These are phyloP conservation scores for Pediacus dermestoides DNA, from an alignment of 2,888 invertebrate genomes.

Conservation along the genomic window DNA sequence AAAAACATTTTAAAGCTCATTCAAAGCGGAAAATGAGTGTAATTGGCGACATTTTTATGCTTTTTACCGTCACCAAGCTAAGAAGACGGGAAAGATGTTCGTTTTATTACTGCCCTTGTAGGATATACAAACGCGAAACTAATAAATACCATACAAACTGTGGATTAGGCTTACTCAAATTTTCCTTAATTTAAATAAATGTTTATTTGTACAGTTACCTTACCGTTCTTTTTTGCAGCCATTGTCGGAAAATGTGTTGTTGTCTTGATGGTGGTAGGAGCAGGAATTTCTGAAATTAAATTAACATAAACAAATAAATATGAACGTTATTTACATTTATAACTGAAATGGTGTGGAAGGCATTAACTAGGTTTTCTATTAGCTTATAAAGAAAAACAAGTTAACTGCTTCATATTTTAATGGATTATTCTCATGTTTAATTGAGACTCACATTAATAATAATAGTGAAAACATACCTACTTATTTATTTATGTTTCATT, in stretches of 20 bases:
- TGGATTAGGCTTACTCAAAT: constrained; percentile 15
- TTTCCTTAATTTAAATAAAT: constrained; percentile 19
- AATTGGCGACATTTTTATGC: constrained; percentile 32
- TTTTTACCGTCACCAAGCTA: constrained; percentile 16
- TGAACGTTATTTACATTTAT: too few species aligned
- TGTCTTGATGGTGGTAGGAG: constrained; percentile 72
- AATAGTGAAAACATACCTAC: too few species aligned
- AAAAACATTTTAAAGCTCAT: constrained; percentile 30
- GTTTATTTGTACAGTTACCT: constrained; percentile 25
- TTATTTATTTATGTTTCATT: too few species aligned
- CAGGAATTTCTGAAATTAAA: constrained; percentile 71
- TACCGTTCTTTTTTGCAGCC: constrained; percentile 65
- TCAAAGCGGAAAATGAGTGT: constrained; percentile 28
- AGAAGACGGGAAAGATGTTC: constrained; percentile 11
- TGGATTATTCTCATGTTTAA: too few species aligned
- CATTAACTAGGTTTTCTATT: too few species aligned
- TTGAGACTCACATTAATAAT: too few species aligned
- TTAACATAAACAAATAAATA: constrained; percentile 5
- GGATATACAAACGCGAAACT: constrained; percentile 17
- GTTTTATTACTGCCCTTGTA: constrained; percentile 13
- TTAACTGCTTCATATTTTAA: too few species aligned
- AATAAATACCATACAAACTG: constrained; percentile 19
- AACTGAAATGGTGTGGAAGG: too few species aligned
- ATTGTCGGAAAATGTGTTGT: constrained; percentile 59
- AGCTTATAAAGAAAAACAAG: too few species aligned